Base-by-base conservation (phyloP, 2,113 vertebrate genomes). In the Hemiprocne comata region DNA sequence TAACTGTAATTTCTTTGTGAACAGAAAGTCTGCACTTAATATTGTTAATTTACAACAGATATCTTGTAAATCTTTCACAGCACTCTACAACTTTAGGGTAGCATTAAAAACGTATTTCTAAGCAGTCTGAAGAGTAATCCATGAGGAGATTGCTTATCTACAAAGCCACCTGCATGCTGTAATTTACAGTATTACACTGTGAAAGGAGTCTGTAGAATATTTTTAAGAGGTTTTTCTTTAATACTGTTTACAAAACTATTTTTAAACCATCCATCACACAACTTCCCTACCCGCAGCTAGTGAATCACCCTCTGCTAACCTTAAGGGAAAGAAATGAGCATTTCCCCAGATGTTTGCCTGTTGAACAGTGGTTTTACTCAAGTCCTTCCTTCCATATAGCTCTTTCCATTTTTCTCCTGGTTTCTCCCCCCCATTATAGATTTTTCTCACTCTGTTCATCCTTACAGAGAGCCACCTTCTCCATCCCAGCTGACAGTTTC, bases 11-110 rank as follows among this genome's bases (percentile, higher is more conserved):
- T 95, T 94, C 86, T 95, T 24, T 94, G 53, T 65, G 76, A 97
- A 93, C 62, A 79, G 55, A 89, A 95, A 95, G 36, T 55, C 84
- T 95, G 75, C 78, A 89, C 87, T 89, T 95, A 93, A 96, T 94
- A 94, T 92, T 70, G 67, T 73, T 90, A 96, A 97, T 97, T 97
- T 96, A 92, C 66, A 94, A 71, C 86, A 93, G 76, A 80, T 96
- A 97, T 89, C 95, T 97, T 95, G 92, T 94, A 96, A 91, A 96
- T 96, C 96, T 97, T 95, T 93, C 90, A 93, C 92, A 95, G 92
- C 70, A 91, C 76, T 97, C 64, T 90, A 54, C 58, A 96, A 75
- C 78, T 94, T 94, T 66, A 95, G 70, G 73, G 84, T 85, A 95
- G 84, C 61, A 95, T 93, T 95, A 95, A 90, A 94, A 95, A 53